Conservation (phyloP, 2,888 invertebrate genomes). For the Xestoiulus laeticollis region DNA sequence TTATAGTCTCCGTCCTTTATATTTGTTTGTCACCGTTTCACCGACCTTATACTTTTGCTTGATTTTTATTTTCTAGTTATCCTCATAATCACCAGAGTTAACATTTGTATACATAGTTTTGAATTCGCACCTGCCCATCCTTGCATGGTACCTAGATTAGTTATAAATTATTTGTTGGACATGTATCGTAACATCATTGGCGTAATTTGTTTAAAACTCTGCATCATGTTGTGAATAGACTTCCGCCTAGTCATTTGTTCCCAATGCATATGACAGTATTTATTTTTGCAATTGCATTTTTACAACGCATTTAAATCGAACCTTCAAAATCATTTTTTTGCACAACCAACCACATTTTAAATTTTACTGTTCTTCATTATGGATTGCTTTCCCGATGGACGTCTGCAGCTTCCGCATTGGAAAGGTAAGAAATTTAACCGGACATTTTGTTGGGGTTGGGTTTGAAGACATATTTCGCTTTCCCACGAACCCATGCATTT, state of each 20-base stretch:
- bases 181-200: neutral
- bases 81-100: conserved; percentile 43
- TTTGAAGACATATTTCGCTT: neutral
- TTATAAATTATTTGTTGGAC: neutral
- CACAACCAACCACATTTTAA: neutral
- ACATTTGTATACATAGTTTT: neutral
- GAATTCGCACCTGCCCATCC: neutral
- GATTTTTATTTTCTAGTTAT: conserved; percentile 12
- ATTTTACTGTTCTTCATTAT: conserved; percentile 34
- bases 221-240: neutral
- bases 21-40: neutral
- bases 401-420: conserved; percentile 39
- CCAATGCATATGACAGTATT: conserved; percentile 5
- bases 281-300: conserved; percentile 34
- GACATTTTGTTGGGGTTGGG: neutral
- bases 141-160: neutral
- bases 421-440: conserved; percentile 21
- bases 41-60: neutral
- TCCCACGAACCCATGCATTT: neutral
- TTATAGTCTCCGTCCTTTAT: neutral
- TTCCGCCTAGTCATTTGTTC: neutral
- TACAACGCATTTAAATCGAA: neutral
- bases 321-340: neutral
- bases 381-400: neutral
- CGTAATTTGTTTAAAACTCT: neutral